Evolutionary conservation across 2,888 invertebrate species (phyloP).

Genomic region (Morpho deidamia): DNA sequence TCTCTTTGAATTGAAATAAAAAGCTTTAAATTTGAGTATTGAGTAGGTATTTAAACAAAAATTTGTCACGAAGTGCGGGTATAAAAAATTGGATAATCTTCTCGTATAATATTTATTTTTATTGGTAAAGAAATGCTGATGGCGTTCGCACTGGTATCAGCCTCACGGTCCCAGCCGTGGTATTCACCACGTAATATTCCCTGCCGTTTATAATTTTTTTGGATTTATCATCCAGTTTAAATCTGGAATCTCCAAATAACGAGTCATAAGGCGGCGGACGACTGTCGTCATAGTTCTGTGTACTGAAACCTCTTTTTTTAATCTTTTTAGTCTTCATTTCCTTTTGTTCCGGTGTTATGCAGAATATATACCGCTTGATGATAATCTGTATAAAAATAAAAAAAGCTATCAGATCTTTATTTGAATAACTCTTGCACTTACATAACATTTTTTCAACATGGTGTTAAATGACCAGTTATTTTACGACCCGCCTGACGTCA

Average conservation of each 20-base stretch:
- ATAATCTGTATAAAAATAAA: slow-evolving; percentile 39
- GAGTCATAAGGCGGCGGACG: slow-evolving; percentile 84
- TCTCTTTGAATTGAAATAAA: too few species aligned
- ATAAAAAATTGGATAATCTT: too few species aligned
- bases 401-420: too few species aligned
- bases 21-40: too few species aligned
- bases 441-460: too few species aligned
- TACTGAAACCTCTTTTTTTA: slow-evolving; percentile 24
- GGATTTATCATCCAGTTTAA: slow-evolving; percentile 43
- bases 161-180: slow-evolving; percentile 79
- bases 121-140: slow-evolving; percentile 85
- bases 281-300: slow-evolving; percentile 38
- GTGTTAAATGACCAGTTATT: too few species aligned
- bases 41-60: too few species aligned
- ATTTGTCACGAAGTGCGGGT: too few species aligned
- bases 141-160: slow-evolving; percentile 86
- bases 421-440: too few species aligned
- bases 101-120: neutral
- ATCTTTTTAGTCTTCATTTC: slow-evolving; percentile 26
- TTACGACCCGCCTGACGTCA: too few species aligned
- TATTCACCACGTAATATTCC: slow-evolving; percentile 84
- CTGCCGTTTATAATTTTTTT: slow-evolving; percentile 84
- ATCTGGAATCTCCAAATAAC: slow-evolving; percentile 63
- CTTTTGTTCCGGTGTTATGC: slow-evolving; percentile 14
- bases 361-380: slow-evolving; percentile 40